These are phyloP conservation scores for Martes martes DNA, from an alignment of 2,113 vertebrate genomes.

Conservation along the genomic window DNA sequence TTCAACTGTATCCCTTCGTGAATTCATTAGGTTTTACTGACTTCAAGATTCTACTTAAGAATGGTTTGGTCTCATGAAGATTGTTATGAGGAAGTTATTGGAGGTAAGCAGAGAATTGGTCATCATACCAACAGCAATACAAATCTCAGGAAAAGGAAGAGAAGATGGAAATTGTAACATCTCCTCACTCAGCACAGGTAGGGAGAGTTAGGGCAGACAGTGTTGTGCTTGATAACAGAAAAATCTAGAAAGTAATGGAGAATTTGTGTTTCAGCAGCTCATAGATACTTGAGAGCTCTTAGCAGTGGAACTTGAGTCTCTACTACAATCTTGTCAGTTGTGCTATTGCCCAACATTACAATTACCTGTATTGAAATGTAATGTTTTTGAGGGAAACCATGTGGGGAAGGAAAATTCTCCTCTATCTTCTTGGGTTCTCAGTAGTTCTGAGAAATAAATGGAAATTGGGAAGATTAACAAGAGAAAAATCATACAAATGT, in stretches of 20 bases:
- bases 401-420: neutral
- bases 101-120: neutral
- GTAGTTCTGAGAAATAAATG: neutral
- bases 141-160: neutral
- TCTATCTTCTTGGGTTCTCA: neutral
- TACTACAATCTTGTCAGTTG: neutral
- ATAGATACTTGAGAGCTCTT: neutral
- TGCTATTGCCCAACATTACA: neutral
- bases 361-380: neutral
- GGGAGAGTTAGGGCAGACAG: neutral
- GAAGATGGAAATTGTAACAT: neutral
- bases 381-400: neutral
- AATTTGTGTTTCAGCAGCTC: neutral
- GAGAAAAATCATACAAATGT: neutral
- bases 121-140: neutral
- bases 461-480: neutral
- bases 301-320: neutral
- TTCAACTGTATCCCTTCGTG: neutral
- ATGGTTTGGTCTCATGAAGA: neutral
- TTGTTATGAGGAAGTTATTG: neutral
- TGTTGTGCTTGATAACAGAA: neutral
- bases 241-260: neutral
- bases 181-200: neutral
- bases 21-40: neutral
- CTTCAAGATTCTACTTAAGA: neutral